These are phyloP conservation scores for Catostylus mosaicus DNA, from an alignment of 30 jellyfish, hydroid and myxozoan genomes.

Conservation along the genomic window DNA sequence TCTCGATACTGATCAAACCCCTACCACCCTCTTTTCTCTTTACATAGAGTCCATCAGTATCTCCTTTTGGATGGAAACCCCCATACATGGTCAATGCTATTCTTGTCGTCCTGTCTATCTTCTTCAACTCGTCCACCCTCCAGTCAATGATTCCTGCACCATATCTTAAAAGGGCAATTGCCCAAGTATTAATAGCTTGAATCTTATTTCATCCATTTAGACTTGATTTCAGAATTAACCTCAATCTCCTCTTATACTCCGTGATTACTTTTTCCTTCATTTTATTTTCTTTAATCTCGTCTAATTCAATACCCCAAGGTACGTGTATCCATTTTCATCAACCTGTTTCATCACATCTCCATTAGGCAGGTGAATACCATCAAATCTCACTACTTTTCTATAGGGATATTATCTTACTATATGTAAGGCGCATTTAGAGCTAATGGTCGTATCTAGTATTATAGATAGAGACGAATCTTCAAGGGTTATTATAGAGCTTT, in stretches of 20 bases:
- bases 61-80: slow-evolving; percentile 26
- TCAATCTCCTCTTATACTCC: slow-evolving; percentile 29
- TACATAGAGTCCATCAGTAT: slow-evolving; percentile 12
- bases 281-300: slow-evolving; percentile 16
- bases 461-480: too few relatives aligned
- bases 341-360: slow-evolving; percentile 21
- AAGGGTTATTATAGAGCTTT: too few relatives aligned
- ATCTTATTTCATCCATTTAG: slow-evolving; percentile 17
- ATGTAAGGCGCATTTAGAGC: too few relatives aligned
- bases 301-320: slow-evolving; percentile 34
- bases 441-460: too few relatives aligned
- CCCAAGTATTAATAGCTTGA: slow-evolving; percentile 6
- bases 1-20: slow-evolving; percentile 22
- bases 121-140: slow-evolving; percentile 16
- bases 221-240: background rate
- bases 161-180: slow-evolving; percentile 18
- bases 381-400: background rate
- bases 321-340: slow-evolving; percentile 34
- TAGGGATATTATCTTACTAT: too few relatives aligned
- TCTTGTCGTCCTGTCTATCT: slow-evolving; percentile 19
- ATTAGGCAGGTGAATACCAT: slow-evolving; percentile 30
- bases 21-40: slow-evolving; percentile 22
- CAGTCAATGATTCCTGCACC: slow-evolving; percentile 42
- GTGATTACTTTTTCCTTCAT: slow-evolving; percentile 6
- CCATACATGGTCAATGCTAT: slow-evolving; percentile 8